Evolutionary conservation across 1,140 invertebrate species (phyloP).

Genomic region (Helicorthomorpha holstii): DNA sequence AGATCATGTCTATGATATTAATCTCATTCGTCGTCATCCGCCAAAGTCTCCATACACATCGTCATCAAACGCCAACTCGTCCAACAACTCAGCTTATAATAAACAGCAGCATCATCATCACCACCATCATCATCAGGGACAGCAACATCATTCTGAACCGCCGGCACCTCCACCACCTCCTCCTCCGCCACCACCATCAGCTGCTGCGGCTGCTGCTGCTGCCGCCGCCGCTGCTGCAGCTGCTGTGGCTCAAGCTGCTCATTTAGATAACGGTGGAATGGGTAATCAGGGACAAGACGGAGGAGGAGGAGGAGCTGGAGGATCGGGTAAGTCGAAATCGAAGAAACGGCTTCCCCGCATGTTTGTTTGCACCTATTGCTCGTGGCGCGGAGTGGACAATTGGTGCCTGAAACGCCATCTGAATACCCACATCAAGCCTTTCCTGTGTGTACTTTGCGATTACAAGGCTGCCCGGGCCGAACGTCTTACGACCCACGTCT

Average conservation of each 20-base stretch:
- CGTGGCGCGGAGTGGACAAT: conserved; percentile 81
- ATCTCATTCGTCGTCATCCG: conserved; percentile 41
- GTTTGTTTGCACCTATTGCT: conserved; percentile 69
- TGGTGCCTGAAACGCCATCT: conserved; percentile 81
- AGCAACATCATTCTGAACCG: conserved; percentile 7
- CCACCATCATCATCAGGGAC: too few relatives aligned
- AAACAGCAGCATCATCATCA: too few relatives aligned
- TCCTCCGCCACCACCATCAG: conserved; percentile 6
- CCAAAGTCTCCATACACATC: not conserved
- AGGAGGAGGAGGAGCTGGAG: not conserved
- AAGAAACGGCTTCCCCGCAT: conserved; percentile 33
- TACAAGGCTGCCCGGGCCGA: conserved; percentile 78
- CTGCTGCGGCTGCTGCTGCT: too few relatives aligned
- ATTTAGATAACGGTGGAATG: not conserved
- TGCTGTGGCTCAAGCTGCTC: too few relatives aligned
- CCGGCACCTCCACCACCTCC: conserved; percentile 9
- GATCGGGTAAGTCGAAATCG: conserved; percentile 12
- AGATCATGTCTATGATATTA: conserved; percentile 66
- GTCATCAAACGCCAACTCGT: not conserved
- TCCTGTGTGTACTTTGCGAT: conserved; percentile 69
- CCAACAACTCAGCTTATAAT: too few relatives aligned
- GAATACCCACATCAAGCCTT: conserved; percentile 81
- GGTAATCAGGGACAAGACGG: too few relatives aligned
- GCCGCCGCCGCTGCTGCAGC: too few relatives aligned
- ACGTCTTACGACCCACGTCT: conserved; percentile 65